Conservation (phyloP, 2,888 invertebrate genomes). For the Conomelus anceps region DNA sequence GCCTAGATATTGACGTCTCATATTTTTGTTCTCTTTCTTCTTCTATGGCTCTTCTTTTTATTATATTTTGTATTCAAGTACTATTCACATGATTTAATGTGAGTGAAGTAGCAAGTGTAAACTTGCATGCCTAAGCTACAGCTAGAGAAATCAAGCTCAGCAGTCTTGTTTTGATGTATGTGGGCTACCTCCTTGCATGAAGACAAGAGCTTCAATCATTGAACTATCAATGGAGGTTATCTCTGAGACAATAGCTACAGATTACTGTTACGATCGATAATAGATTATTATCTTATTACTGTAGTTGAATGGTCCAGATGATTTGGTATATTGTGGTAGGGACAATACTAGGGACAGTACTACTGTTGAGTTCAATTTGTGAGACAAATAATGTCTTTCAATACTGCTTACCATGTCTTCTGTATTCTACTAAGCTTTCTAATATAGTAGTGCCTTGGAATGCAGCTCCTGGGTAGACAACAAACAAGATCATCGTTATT, state of each 20-base stretch:
- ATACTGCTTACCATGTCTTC: background rate
- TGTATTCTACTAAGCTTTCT: background rate
- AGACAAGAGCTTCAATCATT: background rate
- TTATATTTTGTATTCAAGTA: too few species aligned
- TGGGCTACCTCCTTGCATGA: background rate
- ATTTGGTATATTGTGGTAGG: background rate
- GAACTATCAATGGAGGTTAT: too few species aligned
- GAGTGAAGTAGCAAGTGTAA: background rate
- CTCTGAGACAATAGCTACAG: background rate
- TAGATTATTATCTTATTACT: background rate
- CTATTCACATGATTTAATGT: background rate
- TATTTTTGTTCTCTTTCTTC: too few species aligned
- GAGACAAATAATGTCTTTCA: background rate
- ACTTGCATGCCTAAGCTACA: background rate
- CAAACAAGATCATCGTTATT: too few species aligned
- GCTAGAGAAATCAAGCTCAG: background rate
- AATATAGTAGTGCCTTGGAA: too few species aligned
- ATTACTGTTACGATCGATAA: background rate
- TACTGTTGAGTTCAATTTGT: background rate
- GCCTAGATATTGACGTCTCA: too few species aligned
- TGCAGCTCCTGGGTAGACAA: too few species aligned
- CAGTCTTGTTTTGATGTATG: background rate
- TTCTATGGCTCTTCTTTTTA: too few species aligned
- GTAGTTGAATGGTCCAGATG: background rate
- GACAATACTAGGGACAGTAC: background rate